Conservation (phyloP, 2,888 invertebrate species). For the Diarsia rubi region DNA sequence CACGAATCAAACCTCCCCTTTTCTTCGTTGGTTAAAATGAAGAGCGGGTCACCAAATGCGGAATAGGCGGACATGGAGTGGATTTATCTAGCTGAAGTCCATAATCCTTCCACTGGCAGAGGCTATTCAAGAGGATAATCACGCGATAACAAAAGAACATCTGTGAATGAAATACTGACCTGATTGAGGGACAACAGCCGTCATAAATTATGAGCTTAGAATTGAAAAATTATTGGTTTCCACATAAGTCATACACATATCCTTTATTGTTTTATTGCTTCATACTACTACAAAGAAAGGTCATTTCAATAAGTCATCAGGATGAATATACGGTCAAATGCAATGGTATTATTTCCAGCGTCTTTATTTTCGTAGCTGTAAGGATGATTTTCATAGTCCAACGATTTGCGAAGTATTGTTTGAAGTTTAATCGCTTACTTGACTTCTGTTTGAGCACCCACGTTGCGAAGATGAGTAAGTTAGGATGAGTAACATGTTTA, state of each 20-base stretch:
- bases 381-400: neutral
- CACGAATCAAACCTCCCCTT: neutral
- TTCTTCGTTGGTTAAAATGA: neutral
- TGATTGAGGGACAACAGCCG: conserved; percentile 29
- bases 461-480: conserved; percentile 28
- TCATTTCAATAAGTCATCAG: conserved; percentile 45
- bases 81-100: neutral
- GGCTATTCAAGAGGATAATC: neutral
- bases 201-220: conserved; percentile 39
- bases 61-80: neutral
- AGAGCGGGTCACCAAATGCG: neutral
- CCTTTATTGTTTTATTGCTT: conserved; percentile 46
- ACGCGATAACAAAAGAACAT: conserved; percentile 22
- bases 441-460: conserved; percentile 40
- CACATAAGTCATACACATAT: conserved; percentile 23
- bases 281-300: conserved; percentile 39
- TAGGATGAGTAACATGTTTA: conserved; percentile 33
- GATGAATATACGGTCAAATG: conserved; percentile 17
- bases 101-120: neutral
- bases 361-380: neutral
- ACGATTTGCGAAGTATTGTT: neutral
- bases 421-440: conserved; percentile 35
- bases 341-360: neutral
- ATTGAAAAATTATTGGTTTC: conserved; percentile 44
- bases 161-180: conserved; percentile 20